Evolutionary conservation across 2,113 vertebrate genomes (phyloP).

Genomic region (Probosciger aterrimus): DNA sequence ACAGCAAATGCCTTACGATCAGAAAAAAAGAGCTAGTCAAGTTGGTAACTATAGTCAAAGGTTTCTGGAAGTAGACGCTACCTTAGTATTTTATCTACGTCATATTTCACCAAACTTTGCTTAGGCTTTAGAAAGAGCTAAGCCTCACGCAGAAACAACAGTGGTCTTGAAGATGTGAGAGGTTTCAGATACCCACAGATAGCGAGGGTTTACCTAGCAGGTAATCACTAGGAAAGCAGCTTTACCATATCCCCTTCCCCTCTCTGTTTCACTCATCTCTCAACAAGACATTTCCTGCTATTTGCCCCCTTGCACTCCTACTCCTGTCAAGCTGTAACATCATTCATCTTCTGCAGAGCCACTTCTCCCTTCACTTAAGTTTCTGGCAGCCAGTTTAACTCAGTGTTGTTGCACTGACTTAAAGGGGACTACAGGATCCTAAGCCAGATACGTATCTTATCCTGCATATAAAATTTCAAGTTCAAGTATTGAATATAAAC

Average conservation of each 20-base stretch:
- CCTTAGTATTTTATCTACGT: not conserved
- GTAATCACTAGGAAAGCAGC: not conserved
- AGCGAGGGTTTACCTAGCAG: not conserved
- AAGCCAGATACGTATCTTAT: not conserved
- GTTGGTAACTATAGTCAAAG: not conserved
- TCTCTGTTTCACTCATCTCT: not conserved
- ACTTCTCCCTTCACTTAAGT: not conserved
- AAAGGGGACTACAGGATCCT: not conserved
- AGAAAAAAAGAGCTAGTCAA: not conserved
- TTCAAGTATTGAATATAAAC: not conserved
- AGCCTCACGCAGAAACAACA: not conserved
- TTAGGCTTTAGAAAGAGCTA: not conserved
- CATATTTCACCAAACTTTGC: not conserved
- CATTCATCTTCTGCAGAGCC: not conserved
- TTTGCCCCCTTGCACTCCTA: not conserved
- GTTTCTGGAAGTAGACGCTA: not conserved
- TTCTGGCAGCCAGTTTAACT: conserved; percentile 31
- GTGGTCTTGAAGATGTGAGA: not conserved
- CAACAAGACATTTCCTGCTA: not conserved
- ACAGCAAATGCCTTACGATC: not conserved
- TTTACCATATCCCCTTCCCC: not conserved
- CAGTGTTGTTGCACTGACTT: not conserved
- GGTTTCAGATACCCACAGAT: not conserved
- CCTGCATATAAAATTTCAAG: not conserved
- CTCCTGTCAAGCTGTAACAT: not conserved